Evolutionary conservation across 2,797 vertebrate species (phyloP).

Genomic region (Coranthus polyacanthus): DNA sequence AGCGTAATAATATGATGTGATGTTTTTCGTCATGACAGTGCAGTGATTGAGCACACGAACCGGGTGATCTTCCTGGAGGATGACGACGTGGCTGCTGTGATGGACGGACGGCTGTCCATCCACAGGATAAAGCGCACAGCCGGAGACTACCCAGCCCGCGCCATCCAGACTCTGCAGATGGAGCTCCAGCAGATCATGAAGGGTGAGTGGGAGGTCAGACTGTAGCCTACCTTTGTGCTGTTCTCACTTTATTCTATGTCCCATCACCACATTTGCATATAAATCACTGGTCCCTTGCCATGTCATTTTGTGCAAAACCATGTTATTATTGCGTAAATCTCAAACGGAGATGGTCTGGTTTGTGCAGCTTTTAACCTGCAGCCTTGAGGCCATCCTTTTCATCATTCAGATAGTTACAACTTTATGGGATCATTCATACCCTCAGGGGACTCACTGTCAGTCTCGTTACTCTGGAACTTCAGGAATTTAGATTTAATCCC

Average conservation of each 20-base stretch:
- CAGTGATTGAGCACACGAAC: conserved; percentile 98
- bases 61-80: conserved; percentile 98
- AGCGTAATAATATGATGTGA: conserved; percentile 19
- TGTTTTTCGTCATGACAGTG: conserved; percentile 76
- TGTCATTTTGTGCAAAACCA: conserved; percentile 50
- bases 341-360: conserved; percentile 4
- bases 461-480: too few relatives aligned
- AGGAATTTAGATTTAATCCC: too few relatives aligned
- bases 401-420: conserved; percentile 36
- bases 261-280: conserved; percentile 13
- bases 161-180: conserved; percentile 98
- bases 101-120: conserved; percentile 94
- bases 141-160: conserved; percentile 92
- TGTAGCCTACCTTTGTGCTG: background rate
- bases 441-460: background rate
- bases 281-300: conserved; percentile 26
- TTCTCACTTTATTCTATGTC: background rate
- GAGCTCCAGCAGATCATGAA: conserved; percentile 99
- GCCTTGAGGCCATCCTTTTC: conserved; percentile 16
- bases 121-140: conserved; percentile 95
- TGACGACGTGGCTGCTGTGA: conserved; percentile 95
- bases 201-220: conserved; percentile 78
- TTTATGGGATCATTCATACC: conserved; percentile 13
- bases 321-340: conserved; percentile 41
- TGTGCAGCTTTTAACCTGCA: conserved; percentile 8